Base-by-base conservation (phyloP, 2,797 vertebrate genomes). In the Platalea minor region DNA sequence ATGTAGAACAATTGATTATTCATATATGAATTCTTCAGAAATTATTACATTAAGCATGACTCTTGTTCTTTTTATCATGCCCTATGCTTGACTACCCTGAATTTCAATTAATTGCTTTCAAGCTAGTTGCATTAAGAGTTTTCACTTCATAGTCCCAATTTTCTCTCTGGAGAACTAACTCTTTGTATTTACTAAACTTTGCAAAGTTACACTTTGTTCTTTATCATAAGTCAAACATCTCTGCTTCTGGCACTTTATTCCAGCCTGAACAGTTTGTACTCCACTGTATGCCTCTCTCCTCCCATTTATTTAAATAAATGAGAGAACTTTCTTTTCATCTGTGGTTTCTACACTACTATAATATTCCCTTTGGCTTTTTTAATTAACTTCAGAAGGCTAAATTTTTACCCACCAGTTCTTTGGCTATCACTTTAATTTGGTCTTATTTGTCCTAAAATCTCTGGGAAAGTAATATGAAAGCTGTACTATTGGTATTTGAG, bases 361-460 rank as follows among this genome's bases (percentile, higher is more conserved):
- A 79, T 45, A 87, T 89, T 82, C 67, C 92, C 75, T 91, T 90
- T 80, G 92, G 85, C 75, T 76, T 82, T 95, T 92, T 94, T 3
- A 90, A 93, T 95, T 93, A 92, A 82, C 41, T 89, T 84, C 33
- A 79, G 46, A 83, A 87, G 13, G 43, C 51, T 69, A 59, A 48
- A 51, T 56, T 85, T 90, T 81, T 68, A 78, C 39, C 25, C 29
- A 51, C 31, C 11, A 46, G 28, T 82, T 69, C 28, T 82, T 67
- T 31, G 20, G 10, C 37, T 87, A 35, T 65, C 26, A 16, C 8
- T 39, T 74, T 17, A 76, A 79, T 75, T 74, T 89, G 5, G 41
- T 50, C 67, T 78, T 85, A 37, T 57, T 89, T 81, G 61, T 50
- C 29, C 57, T 76, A 50, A 78, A 89, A 79, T 76, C 13, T 73